Evolutionary conservation across 2,888 invertebrate genomes (phyloP).

Genomic region (Amiota communis): DNA sequence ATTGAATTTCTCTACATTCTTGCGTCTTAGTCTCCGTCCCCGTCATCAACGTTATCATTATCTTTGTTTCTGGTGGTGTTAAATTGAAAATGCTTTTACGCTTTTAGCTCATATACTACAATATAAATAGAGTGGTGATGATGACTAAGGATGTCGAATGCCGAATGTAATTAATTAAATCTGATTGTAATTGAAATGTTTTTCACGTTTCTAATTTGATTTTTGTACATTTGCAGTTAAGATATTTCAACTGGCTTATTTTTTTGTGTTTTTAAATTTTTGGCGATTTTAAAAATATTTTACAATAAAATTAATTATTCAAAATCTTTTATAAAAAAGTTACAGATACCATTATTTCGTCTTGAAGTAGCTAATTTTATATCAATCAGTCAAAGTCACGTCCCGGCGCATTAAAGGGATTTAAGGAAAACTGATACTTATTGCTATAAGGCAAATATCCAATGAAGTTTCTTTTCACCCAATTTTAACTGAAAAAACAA

Average conservation of each 20-base stretch:
- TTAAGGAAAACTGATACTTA: not conserved
- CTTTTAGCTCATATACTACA: constrained; percentile 52
- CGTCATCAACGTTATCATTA: not conserved
- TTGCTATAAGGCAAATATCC: not conserved
- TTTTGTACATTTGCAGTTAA: constrained; percentile 1
- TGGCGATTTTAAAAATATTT: not conserved
- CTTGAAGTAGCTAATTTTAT: constrained; percentile 1
- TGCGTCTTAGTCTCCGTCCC: not conserved
- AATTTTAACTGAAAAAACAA: constrained; percentile 20
- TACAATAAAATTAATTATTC: not conserved
- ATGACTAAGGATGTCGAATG: not conserved
- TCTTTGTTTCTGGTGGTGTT: constrained; percentile 35
- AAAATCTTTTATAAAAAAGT: not conserved
- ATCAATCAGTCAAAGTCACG: not conserved
- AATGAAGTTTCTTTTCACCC: not conserved
- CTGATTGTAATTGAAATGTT: constrained; percentile 64
- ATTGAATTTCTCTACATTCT: constrained; percentile 67
- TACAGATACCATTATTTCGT: not conserved
- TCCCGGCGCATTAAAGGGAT: constrained; percentile 12
- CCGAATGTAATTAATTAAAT: constrained; percentile 64
- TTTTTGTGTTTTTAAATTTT: not conserved
- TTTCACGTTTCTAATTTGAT: constrained; percentile 35
- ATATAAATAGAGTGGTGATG: no score
- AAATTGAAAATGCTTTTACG: constrained; percentile 57
- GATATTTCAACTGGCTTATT: constrained; percentile 14